phyloP scores from a whole-genome alignment of 2,113 vertebrate species.

The Fulica atra region DNA sequence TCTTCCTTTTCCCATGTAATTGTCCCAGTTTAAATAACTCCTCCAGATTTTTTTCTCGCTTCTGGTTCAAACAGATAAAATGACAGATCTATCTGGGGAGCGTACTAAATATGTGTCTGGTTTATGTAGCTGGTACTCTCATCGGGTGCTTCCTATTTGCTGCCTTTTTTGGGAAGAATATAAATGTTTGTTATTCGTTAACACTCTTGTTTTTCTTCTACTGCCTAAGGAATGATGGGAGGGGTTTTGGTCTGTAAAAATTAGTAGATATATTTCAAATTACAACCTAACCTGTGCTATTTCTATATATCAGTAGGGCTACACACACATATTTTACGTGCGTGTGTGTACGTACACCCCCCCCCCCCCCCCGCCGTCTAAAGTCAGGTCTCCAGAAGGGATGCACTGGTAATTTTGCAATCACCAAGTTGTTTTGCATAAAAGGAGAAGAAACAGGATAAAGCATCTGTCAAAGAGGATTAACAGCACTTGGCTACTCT shows the following conservation, averaged over 20 bases:
- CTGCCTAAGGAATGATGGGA: background rate
- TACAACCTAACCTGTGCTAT: background rate
- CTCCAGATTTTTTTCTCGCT: background rate
- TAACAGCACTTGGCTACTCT: background rate
- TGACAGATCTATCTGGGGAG: background rate
- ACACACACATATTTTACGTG: background rate
- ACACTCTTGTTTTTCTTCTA: background rate
- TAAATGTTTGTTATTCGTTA: background rate
- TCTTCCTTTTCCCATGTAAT: background rate
- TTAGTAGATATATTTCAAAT: background rate
- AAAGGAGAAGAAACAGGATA: background rate
- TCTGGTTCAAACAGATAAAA: background rate
- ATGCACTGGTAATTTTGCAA: background rate
- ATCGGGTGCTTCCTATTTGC: background rate
- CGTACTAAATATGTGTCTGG: background rate
- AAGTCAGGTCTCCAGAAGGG: background rate
- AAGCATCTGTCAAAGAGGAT: background rate
- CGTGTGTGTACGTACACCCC: too few species aligned
- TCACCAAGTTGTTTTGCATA: background rate
- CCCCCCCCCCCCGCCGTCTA: too few species aligned
- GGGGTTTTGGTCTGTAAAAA: background rate
- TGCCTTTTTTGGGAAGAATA: background rate
- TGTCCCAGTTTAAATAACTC: background rate
- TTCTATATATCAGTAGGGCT: background rate
- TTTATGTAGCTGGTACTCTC: background rate